Evolutionary conservation across 2,113 vertebrate genomes (phyloP).

Genomic region (Paratilapia polleni): DNA sequence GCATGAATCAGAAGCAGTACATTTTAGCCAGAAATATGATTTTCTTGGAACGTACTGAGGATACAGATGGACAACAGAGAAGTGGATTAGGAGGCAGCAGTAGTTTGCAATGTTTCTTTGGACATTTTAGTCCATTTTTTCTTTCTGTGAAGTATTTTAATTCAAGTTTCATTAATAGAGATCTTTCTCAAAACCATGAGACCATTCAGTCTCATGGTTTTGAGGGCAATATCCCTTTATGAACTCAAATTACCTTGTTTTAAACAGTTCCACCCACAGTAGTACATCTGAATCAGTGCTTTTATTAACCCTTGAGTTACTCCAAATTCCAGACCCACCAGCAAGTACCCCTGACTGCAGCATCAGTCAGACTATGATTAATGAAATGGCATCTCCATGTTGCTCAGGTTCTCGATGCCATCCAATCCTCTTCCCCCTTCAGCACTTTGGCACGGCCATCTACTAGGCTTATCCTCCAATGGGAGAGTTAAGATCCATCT

Average conservation of each 20-base stretch:
- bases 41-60: background rate
- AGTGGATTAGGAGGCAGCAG: background rate
- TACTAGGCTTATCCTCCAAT: conserved; percentile 28
- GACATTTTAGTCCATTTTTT: background rate
- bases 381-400: conserved; percentile 38
- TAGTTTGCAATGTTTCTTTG: background rate
- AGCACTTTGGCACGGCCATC: conserved; percentile 14
- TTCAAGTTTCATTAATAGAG: background rate
- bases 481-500: conserved; percentile 46
- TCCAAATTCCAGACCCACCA: background rate
- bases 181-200: background rate
- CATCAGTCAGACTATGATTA: conserved; percentile 50
- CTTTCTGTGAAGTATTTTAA: background rate
- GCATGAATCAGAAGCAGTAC: background rate
- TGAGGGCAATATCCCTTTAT: background rate
- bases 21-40: conserved; percentile 3
- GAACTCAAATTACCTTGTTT: background rate
- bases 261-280: background rate
- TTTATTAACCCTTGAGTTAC: conserved; percentile 7
- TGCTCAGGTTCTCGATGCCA: conserved; percentile 21
- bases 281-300: background rate
- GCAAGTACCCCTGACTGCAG: background rate
- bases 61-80: conserved; percentile 15
- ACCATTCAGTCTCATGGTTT: background rate
- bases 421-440: conserved; percentile 6